These are phyloP conservation scores for Tiaroga cobitis DNA, from an alignment of 2,797 vertebrate genomes.

Conservation along the genomic window DNA sequence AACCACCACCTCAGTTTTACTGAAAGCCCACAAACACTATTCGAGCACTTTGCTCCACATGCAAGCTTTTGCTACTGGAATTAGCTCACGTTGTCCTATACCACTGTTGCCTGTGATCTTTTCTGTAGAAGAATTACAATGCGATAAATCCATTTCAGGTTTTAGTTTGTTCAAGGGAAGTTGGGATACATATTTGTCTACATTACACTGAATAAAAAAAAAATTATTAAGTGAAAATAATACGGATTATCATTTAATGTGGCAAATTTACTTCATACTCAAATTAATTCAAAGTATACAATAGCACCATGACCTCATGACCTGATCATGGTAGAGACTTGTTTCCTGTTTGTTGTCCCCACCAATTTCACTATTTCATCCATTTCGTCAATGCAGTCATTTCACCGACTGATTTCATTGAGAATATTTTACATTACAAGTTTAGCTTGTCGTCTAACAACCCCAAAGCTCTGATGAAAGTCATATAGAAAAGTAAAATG, in stretches of 20 bases:
- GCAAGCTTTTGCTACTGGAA: constrained; percentile 58
- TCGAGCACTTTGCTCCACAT: constrained; percentile 65
- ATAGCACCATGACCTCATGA: background rate
- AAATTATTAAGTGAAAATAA: background rate
- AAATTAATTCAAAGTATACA: background rate
- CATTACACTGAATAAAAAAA: background rate
- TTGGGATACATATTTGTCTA: background rate
- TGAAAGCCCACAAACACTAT: constrained; percentile 65
- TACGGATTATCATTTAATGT: background rate
- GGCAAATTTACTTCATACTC: background rate
- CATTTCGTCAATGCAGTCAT: background rate
- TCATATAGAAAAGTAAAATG: constrained; percentile 57
- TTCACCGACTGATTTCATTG: constrained; percentile 23
- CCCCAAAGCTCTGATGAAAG: constrained; percentile 60
- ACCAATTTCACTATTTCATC: background rate
- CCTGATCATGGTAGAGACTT: too few species aligned
- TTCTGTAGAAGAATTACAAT: background rate
- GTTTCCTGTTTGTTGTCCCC: background rate
- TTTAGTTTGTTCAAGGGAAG: background rate
- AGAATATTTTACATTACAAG: constrained; percentile 42
- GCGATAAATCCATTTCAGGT: too few species aligned
- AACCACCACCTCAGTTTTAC: constrained; percentile 66
- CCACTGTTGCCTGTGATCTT: constrained; percentile 59
- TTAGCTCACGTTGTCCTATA: constrained; percentile 70
- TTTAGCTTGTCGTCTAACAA: constrained; percentile 38